Percentiles rank a stretch among this genome's conserved stretches.
Conservation (phyloP, 2,888 invertebrate species). For the Lampropteryx suffumata region DNA sequence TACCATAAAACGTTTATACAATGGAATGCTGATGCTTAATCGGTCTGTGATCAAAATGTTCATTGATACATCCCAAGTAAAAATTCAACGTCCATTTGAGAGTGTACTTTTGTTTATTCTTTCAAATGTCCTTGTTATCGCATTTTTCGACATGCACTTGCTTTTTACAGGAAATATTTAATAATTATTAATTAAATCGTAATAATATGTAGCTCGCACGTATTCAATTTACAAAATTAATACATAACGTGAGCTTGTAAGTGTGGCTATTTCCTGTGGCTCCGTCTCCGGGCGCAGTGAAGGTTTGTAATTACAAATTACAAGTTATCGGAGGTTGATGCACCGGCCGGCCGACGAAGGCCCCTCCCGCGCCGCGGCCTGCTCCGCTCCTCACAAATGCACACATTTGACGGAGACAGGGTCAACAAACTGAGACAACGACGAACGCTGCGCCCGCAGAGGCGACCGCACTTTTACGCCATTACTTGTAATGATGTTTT, state of each 20-base stretch:
- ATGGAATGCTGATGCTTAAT: conserved; percentile 1
- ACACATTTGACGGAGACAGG: conserved; percentile 71
- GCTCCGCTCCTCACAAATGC: conserved; percentile 61
- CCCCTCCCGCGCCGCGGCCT: conserved; percentile 43
- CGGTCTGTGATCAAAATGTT: too few relatives aligned
- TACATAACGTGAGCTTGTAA: conserved; percentile 62
- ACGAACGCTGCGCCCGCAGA: conserved; percentile 43
- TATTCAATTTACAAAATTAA: conserved; percentile 60
- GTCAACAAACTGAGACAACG: conserved; percentile 72
- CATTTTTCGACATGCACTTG: not conserved
- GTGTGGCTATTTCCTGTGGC: conserved; percentile 69
- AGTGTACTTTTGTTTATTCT: not conserved
- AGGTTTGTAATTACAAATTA: conserved; percentile 79
- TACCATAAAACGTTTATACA: conserved; percentile 4
- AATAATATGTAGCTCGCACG: conserved; percentile 36
- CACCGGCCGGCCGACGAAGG: too few relatives aligned
- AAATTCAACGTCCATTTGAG: not conserved
- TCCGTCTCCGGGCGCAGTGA: conserved; percentile 69
- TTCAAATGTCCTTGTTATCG: not conserved
- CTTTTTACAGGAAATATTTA: not conserved
- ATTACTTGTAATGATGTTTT: conserved; percentile 67
- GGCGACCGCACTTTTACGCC: conserved; percentile 65
- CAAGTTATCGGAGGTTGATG: conserved; percentile 80
- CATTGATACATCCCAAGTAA: not conserved
- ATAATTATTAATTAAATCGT: conserved; percentile 33